Evolutionary conservation across 2,797 vertebrate genomes (phyloP).

Genomic region (Sphaeramia orbicularis): DNA sequence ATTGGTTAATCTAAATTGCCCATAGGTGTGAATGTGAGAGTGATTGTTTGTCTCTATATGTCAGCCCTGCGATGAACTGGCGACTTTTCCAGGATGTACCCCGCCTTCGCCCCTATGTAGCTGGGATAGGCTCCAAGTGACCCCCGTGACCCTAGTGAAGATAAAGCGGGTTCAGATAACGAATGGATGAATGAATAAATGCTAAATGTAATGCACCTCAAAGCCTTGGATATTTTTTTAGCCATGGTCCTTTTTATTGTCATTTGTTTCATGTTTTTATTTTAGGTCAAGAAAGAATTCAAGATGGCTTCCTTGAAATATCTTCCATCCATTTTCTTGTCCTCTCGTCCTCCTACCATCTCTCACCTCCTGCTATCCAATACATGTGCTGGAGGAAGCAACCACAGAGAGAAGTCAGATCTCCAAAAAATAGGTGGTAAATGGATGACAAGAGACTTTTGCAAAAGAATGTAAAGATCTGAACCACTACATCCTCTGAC

Average conservation of each 20-base stretch:
- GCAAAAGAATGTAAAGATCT: conserved; percentile 5
- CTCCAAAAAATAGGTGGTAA: neutral
- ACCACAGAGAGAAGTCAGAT: neutral
- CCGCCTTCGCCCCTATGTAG: no score
- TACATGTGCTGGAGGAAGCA: conserved; percentile 8
- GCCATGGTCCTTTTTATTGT: neutral
- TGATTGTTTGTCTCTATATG: no score
- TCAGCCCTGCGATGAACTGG: no score
- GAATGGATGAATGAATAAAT: no score
- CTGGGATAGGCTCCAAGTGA: no score
- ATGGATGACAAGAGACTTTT: conserved; percentile 7
- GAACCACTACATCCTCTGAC: neutral
- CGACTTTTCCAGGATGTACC: no score
- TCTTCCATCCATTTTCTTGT: conserved; percentile 14
- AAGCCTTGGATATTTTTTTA: no score
- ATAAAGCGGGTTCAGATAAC: no score
- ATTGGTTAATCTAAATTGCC: no score
- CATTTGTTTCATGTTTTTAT: neutral
- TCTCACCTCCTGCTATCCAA: conserved; percentile 9
- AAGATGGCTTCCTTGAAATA: conserved; percentile 31
- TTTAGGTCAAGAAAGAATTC: conserved; percentile 45
- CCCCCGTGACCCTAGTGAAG: no score
- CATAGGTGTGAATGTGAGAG: no score
- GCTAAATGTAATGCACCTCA: no score
- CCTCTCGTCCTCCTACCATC: conserved; percentile 11